Percentiles rank a stretch among this genome's conserved stretches.
Evolutionary conservation across 2,888 invertebrate genomes (phyloP).

Genomic region (Teleogryllus oceanicus): DNA sequence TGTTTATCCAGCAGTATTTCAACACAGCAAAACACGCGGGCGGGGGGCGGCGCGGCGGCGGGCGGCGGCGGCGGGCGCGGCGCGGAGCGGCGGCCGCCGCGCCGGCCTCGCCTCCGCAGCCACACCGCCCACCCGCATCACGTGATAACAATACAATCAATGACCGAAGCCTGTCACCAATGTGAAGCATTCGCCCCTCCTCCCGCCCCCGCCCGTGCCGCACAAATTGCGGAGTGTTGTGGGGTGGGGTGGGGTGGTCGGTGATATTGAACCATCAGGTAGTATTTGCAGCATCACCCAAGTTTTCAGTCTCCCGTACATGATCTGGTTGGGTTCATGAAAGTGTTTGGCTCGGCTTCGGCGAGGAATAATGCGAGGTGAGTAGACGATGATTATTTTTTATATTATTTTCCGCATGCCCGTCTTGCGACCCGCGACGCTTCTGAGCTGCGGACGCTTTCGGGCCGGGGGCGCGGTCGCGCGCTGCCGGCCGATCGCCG

Average conservation of each 20-base stretch:
- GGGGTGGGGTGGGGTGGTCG: constrained; percentile 29
- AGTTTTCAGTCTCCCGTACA: constrained; percentile 31
- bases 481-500: not conserved
- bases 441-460: not conserved
- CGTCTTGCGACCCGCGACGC: not conserved
- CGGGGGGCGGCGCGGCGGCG: constrained; percentile 23
- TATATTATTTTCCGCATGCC: not conserved
- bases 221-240: constrained; percentile 36
- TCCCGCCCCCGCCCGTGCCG: constrained; percentile 25
- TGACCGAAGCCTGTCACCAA: constrained; percentile 40
- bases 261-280: constrained; percentile 36
- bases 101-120: constrained; percentile 28
- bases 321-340: constrained; percentile 18
- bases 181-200: constrained; percentile 38
- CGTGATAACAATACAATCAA: constrained; percentile 40
- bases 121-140: constrained; percentile 33
- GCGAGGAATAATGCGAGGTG: constrained; percentile 18
- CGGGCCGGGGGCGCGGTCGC: not conserved
- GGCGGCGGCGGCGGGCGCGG: constrained; percentile 3
- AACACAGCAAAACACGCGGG: constrained; percentile 35
- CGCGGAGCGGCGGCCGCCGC: constrained; percentile 27
- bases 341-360: constrained; percentile 18
- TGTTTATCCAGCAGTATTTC: constrained; percentile 35
- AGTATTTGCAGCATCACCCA: constrained; percentile 35
- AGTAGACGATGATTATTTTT: constrained; percentile 1